Percentiles rank a stretch among this genome's conserved stretches.
These are phyloP conservation scores for Drosophila baimaii DNA, from an alignment of 1,140 invertebrate genomes.

Conservation along the genomic window DNA sequence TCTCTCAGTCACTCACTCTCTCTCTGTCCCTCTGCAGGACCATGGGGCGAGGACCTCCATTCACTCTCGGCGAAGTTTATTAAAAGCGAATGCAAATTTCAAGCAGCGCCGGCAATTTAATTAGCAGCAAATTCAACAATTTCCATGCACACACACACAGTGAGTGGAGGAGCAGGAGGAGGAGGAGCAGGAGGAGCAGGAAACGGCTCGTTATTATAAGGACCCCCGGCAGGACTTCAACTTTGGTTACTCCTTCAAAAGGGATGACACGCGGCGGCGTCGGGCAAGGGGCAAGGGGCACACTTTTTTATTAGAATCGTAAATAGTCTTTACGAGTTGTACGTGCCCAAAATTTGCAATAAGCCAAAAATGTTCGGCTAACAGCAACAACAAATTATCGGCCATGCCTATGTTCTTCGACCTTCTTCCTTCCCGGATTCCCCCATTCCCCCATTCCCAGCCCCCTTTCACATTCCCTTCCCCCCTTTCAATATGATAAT, in stretches of 20 bases:
- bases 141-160: constrained; percentile 60
- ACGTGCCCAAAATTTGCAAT: constrained; percentile 81
- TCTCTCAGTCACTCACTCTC: neutral
- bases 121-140: constrained; percentile 81
- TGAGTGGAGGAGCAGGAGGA: neutral
- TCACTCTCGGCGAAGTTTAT: constrained; percentile 56
- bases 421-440: neutral
- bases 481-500: constrained; percentile 68
- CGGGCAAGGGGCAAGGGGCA: constrained; percentile 39
- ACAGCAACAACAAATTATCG: constrained; percentile 75
- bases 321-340: constrained; percentile 83
- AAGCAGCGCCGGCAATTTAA: constrained; percentile 67
- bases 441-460: constrained; percentile 1
- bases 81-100: constrained; percentile 77
- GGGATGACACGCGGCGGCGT: constrained; percentile 33
- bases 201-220: constrained; percentile 49
- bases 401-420: constrained; percentile 33
- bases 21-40: neutral
- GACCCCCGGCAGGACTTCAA: constrained; percentile 42
- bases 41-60: neutral
- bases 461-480: neutral
- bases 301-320: constrained; percentile 83
- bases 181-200: neutral
- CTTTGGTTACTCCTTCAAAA: constrained; percentile 49
- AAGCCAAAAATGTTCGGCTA: constrained; percentile 67